Evolutionary conservation across 2,888 invertebrate genomes (phyloP), one percentile per base, ranked within the genome.

Genomic region (Dicycla oo): DNA sequence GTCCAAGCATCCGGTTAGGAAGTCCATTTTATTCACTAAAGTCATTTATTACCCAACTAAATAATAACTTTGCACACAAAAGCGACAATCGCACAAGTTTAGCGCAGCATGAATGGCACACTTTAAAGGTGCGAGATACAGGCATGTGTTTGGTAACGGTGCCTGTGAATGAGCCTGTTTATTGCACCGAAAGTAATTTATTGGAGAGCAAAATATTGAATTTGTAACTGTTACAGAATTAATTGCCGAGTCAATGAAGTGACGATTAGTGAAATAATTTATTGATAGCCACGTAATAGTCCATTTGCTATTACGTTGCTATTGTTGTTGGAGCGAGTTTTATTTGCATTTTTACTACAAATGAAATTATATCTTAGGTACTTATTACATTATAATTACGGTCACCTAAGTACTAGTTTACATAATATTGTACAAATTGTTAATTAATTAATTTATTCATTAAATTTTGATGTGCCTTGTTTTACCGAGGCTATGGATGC

Each of bases 71-170:
- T 2, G 5, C 23, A 23, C 18, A 75, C 82, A 83, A 84, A 78
- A 64, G 53, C 69, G 72, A 73, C 77, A 80, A 80, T 83, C 69
- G 75, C 69, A 73, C 64, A 66, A 57, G 38, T 69, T 45, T 2
- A 20, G 51, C 78, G 80, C 72, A 65, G 53, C 75, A 57, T 86
- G 85, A 85, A 85, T 76, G 54, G 85, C 75, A 43, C 69, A 54
- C 78, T 76, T 54, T 75, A 78, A 54, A 71, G 69, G 72, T 83
- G 65, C 53, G 69, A 60, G 43, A 66, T 56, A 60, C 51, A 30
- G 43, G 60, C 75, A 78, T 72, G 61, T 76, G 81, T 77, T 69
- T 34, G 11, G 63, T 23, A 82, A 82, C 84, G 84, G 85, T 82
- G 84, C 18, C 47, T 64, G 51, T 64, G 58, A 80, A 86, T 79